Conservation (phyloP, 2,113 vertebrate genomes). For the Corythaeola cristata region DNA sequence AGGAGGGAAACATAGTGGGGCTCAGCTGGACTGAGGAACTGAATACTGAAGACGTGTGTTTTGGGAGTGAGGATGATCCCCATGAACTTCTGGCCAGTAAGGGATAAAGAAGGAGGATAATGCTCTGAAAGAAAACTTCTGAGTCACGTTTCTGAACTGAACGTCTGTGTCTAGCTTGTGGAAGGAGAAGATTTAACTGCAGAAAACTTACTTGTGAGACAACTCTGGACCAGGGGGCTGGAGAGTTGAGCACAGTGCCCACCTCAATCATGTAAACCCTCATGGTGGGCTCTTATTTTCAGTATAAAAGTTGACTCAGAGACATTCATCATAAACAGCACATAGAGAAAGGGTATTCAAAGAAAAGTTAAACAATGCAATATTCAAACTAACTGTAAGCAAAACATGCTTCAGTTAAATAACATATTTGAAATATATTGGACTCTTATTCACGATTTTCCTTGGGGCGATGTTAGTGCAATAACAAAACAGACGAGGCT, state of each 20-base stretch:
- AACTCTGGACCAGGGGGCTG: rapidly evolving
- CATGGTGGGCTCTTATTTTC: not conserved
- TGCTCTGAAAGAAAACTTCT: not conserved
- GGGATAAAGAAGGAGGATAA: not conserved
- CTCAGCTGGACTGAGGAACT: not conserved
- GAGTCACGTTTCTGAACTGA: not conserved
- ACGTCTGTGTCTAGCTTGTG: not conserved
- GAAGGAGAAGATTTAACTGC: not conserved
- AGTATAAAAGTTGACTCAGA: not conserved
- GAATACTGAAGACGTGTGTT: not conserved
- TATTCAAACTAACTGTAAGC: not conserved
- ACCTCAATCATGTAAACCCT: not conserved
- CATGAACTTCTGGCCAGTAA: not conserved
- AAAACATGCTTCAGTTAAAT: not conserved
- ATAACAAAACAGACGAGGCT: not conserved
- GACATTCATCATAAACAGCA: not conserved
- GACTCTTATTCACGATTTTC: not conserved
- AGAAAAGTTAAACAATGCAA: not conserved
- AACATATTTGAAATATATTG: not conserved
- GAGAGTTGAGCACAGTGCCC: not conserved
- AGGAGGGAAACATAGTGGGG: not conserved
- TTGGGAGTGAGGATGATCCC: not conserved
- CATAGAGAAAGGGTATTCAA: not conserved
- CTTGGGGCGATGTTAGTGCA: not conserved
- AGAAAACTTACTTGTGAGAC: not conserved